These are phyloP conservation scores for Neodiprion virginianus DNA, from an alignment of 1,140 invertebrate genomes.

Conservation along the genomic window DNA sequence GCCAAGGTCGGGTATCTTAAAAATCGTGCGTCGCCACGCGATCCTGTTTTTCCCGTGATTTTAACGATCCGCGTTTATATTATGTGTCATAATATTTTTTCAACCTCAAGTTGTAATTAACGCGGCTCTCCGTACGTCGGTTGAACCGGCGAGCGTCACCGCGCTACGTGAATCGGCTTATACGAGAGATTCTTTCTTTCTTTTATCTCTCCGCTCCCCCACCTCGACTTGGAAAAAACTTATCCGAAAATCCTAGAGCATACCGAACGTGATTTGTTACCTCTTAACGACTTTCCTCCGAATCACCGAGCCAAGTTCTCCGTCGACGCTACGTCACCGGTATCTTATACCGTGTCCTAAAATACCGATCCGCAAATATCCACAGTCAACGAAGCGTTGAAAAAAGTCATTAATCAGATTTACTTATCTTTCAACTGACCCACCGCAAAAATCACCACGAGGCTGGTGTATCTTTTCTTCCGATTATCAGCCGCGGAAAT, in stretches of 20 bases:
- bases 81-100: constrained; percentile 4
- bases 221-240: no score
- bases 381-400: background rate
- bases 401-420: constrained; percentile 11
- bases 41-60: background rate
- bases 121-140: no score
- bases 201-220: background rate
- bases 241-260: no score
- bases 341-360: no score
- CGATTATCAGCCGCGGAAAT: no score
- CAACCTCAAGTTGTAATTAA: background rate
- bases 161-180: no score
- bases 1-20: constrained; percentile 1
- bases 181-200: background rate
- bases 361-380: no score
- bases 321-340: no score
- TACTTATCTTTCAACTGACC: background rate
- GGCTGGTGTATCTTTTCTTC: background rate
- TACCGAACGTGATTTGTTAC: no score
- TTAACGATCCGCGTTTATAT: constrained; percentile 4
- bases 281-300: no score
- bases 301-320: no score
- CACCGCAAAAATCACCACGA: background rate
- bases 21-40: background rate
- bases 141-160: no score